Evolutionary conservation across 2,113 vertebrate genomes (phyloP), one percentile per base, ranked within the genome.

Genomic region (Macroglossus sobrinus): DNA sequence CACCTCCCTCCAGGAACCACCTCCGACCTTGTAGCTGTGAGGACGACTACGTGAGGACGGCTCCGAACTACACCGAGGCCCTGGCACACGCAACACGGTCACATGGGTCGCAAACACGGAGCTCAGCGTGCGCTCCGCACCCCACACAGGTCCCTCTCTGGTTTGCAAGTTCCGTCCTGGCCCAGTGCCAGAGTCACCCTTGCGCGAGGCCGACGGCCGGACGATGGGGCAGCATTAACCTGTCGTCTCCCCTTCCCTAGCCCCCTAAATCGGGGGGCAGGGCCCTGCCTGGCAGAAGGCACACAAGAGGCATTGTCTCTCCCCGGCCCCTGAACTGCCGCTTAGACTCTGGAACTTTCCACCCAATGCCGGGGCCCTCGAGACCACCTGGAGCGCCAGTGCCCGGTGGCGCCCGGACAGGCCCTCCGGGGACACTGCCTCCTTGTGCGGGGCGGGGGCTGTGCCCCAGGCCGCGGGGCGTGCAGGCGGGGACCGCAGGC

Each of bases 361-460:
- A 98, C 94, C 97, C 68, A 97, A 95, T 66, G 82, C 57, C 87
- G 85, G 75, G 38, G 93, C 96, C 97, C 80, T 64, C 78, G 55
- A 92, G 97, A 97, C 93, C 97, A 98, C 98, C 97, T 98, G 96
- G 97, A 90, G 97, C 72, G 85, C 89, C 82, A 97, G 92, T 61
- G 76, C 96, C 85, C 66, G 93, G 96, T 66, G 93, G 96, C 69
- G 93, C 97, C 95, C 95, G 59, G 66, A 85, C 24, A 59, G 74
- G 97, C 98, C 98, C 97, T 96, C 97, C 93, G 74, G 28, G 98
- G 91, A 98, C 98, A 98, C 98, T 97, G 94, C 80, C 95, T 97
- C 97, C 98, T 98, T 98, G 97, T 98, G 96, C 91, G 96, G 94
- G 47, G 96, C 47, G 0, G 61, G 64, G 66, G 86, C 72, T 43